These are phyloP conservation scores for Daubentonia madagascariensis DNA, from an alignment of 2,113 vertebrate species.

Conservation along the genomic window DNA sequence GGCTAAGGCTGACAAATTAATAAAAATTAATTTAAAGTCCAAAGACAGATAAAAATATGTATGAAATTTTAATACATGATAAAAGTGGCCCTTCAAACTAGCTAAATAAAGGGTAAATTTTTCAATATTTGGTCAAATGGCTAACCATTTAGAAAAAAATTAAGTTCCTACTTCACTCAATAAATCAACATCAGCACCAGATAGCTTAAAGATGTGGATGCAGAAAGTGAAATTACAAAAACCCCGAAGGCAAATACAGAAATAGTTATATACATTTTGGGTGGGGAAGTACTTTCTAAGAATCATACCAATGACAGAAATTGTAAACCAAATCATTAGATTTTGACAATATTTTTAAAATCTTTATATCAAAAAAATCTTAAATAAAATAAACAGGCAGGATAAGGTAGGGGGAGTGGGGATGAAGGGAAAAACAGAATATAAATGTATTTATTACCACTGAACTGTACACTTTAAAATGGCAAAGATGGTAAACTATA, in stretches of 20 bases:
- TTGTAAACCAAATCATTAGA: background rate
- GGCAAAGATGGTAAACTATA: background rate
- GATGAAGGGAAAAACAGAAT: background rate
- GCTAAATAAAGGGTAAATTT: background rate
- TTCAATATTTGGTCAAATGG: background rate
- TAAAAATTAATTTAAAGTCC: background rate
- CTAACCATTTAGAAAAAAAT: background rate
- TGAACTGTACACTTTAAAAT: background rate
- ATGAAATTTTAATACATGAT: background rate
- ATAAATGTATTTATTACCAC: background rate
- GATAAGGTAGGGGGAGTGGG: background rate
- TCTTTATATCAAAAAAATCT: background rate
- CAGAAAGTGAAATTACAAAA: conserved; percentile 30
- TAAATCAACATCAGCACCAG: background rate
- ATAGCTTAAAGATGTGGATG: background rate
- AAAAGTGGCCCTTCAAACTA: background rate
- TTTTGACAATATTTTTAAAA: conserved; percentile 2
- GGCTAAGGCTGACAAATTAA: background rate
- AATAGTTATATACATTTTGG: background rate
- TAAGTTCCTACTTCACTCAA: background rate
- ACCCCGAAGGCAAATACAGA: background rate
- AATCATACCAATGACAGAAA: background rate
- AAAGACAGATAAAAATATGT: background rate
- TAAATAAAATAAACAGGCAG: background rate
- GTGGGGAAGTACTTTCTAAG: background rate